Percentiles rank a stretch among this genome's conserved stretches.
phyloP scores from a whole-genome alignment of 1,140 invertebrate species.

The Zaprionus capensis region DNA sequence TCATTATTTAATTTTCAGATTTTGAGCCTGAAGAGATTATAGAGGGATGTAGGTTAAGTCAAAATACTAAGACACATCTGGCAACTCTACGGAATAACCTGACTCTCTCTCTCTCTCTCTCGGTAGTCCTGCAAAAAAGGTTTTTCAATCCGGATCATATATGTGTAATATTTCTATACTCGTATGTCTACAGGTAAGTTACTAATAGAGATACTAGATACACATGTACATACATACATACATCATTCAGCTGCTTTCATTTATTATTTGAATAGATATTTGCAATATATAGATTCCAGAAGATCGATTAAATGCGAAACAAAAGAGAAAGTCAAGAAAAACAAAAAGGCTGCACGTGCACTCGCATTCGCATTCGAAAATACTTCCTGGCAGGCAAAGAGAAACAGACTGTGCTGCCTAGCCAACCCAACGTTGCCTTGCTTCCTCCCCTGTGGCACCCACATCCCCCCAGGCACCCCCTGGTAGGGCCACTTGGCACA shows the following conservation, averaged over 20 bases:
- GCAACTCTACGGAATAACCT: no score
- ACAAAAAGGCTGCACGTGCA: background rate
- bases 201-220: no score
- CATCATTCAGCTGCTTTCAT: background rate
- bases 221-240: no score
- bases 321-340: conserved; percentile 1
- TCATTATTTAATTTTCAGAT: no score
- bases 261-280: background rate
- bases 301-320: background rate
- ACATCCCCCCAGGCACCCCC: conserved; percentile 16
- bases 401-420: background rate
- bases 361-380: background rate
- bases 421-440: background rate
- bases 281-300: background rate
- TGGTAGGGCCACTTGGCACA: conserved; percentile 44
- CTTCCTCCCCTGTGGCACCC: background rate
- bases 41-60: no score
- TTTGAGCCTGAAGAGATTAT: no score
- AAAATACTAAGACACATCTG: no score
- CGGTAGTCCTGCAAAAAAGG: no score
- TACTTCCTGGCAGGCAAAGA: background rate
- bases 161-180: no score
- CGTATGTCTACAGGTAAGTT: no score
- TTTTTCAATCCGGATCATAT: no score
- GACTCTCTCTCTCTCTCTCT: no score